Evolutionary conservation across 2,113 vertebrate genomes (phyloP).

Genomic region (Saguinus midas): DNA sequence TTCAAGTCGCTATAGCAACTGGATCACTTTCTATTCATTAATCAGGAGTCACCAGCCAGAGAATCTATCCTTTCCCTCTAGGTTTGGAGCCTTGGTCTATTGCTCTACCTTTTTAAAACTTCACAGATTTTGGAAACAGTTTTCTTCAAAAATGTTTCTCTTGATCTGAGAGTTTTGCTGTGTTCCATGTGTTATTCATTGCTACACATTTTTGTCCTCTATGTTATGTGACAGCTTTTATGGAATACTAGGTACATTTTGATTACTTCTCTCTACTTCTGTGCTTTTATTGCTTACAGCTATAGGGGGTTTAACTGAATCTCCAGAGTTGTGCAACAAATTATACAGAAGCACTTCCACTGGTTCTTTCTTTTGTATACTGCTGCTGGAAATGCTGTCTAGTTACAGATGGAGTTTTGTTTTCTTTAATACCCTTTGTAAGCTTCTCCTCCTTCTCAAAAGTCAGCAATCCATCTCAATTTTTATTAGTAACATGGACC

Average conservation of each 20-base stretch:
- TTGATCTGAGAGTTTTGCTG: conserved; percentile 33
- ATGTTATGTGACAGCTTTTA: background rate
- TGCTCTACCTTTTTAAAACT: conserved; percentile 43
- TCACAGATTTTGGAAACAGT: conserved; percentile 44
- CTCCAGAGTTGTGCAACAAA: background rate
- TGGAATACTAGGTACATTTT: background rate
- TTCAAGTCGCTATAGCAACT: conserved; percentile 66
- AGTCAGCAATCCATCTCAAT: background rate
- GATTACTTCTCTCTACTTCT: background rate
- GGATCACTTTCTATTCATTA: conserved; percentile 73
- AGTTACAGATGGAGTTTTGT: conserved; percentile 40
- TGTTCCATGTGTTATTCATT: background rate
- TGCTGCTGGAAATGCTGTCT: background rate
- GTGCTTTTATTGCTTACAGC: conserved; percentile 25
- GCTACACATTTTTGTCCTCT: background rate
- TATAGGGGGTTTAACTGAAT: background rate
- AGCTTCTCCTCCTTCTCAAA: background rate
- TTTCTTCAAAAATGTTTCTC: conserved; percentile 38
- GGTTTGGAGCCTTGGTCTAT: conserved; percentile 25
- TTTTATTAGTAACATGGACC: background rate
- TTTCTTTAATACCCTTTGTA: conserved; percentile 20
- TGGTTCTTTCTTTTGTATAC: background rate
- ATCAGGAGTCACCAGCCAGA: conserved; percentile 58
- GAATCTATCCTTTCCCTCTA: background rate
- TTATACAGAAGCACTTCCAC: background rate